Percentiles rank a stretch among this genome's conserved stretches.
Evolutionary conservation across 1,140 invertebrate species (phyloP).

Genomic region (Drosophila simulans): DNA sequence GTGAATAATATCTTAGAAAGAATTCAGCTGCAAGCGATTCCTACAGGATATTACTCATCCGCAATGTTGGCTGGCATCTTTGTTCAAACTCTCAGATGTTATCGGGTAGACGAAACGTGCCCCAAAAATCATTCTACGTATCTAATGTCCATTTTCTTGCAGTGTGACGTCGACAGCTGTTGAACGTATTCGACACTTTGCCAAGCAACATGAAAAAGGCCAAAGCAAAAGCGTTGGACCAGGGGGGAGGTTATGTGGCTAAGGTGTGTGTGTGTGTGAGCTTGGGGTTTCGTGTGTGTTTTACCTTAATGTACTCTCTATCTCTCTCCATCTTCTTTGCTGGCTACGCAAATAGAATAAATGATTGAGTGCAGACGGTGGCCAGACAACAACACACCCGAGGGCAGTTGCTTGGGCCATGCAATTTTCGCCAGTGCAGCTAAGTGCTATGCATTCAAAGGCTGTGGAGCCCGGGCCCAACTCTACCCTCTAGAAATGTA

Average conservation of each 20-base stretch:
- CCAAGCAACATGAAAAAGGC: slow-evolving; percentile 47
- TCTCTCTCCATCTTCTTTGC: slow-evolving; percentile 3
- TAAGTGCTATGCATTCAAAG: background rate
- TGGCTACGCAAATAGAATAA: slow-evolving; percentile 58
- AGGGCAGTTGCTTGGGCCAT: slow-evolving; percentile 27
- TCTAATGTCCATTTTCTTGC: background rate
- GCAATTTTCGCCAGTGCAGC: slow-evolving; percentile 12
- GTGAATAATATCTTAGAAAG: too few relatives aligned
- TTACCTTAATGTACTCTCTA: slow-evolving; percentile 35
- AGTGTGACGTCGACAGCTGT: slow-evolving; percentile 60
- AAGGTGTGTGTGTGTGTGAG: slow-evolving; percentile 15
- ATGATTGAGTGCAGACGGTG: slow-evolving; percentile 64
- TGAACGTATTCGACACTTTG: slow-evolving; percentile 70
- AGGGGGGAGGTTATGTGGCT: slow-evolving; percentile 14
- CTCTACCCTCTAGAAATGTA: background rate
- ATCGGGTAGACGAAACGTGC: too few relatives aligned
- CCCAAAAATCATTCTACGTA: background rate
- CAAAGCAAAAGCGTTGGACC: slow-evolving; percentile 58
- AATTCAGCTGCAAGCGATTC: too few relatives aligned
- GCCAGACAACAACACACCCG: slow-evolving; percentile 61
- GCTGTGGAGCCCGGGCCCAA: background rate
- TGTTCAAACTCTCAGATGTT: too few relatives aligned
- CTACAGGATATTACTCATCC: too few relatives aligned
- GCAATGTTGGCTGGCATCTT: too few relatives aligned
- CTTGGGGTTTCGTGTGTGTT: slow-evolving; percentile 12